phyloP scores from a whole-genome alignment of 2,797 vertebrate genomes.

The Xiphophorus birchmanni region DNA sequence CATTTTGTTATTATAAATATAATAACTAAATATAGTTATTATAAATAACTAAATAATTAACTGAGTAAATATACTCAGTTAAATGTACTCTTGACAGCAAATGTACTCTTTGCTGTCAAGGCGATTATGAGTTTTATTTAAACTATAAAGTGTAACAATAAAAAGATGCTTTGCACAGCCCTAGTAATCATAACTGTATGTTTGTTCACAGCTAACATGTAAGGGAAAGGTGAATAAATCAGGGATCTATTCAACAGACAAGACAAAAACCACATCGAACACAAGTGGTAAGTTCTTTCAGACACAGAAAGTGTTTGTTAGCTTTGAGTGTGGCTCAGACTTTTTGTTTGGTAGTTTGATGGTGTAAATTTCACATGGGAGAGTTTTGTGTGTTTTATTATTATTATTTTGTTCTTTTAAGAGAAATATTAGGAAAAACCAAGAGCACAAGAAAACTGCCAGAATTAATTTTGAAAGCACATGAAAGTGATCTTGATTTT shows the following conservation, averaged over 20 bases:
- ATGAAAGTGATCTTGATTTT: background rate
- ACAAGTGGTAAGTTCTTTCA: slow-evolving; percentile 81
- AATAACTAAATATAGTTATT: too few species aligned
- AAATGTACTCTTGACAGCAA: background rate
- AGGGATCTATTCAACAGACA: slow-evolving; percentile 55
- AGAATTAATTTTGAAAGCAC: background rate
- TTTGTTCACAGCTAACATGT: slow-evolving; percentile 84
- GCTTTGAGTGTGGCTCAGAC: background rate
- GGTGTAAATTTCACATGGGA: background rate
- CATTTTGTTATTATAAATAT: too few species aligned
- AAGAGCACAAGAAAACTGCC: background rate
- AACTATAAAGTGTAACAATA: background rate
- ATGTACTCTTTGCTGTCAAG: background rate
- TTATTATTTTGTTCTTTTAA: background rate
- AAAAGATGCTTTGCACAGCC: background rate
- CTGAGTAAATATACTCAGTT: background rate
- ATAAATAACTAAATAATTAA: too few species aligned
- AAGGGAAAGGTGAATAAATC: slow-evolving; percentile 78
- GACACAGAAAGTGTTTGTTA: background rate
- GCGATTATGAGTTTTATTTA: background rate
- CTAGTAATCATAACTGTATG: slow-evolving; percentile 21
- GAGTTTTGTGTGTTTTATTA: background rate
- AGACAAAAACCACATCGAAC: slow-evolving; percentile 67
- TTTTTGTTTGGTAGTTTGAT: background rate
- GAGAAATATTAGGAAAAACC: background rate